Evolutionary conservation across 2,113 vertebrate genomes (phyloP), one percentile per base, ranked within the genome.

Genomic region (Rhea pennata): DNA sequence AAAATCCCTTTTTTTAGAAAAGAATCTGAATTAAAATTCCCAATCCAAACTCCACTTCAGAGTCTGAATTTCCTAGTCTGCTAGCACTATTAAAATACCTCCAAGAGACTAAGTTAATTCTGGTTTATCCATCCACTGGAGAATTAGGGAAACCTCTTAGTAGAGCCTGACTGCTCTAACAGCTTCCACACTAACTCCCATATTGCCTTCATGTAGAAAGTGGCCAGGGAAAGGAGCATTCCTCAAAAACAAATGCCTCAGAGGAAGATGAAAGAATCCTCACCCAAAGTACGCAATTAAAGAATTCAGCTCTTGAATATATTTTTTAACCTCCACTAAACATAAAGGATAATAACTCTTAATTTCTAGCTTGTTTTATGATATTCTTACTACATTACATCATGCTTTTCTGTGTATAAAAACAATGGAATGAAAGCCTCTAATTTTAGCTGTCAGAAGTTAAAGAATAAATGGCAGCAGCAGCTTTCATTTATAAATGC

Each of bases 361-460:
- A 71, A 87, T 87, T 94, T 79, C 93, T 76, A 70, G 79, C 74
- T 73, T 89, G 74, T 79, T 94, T 96, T 74, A 77, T 44, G 40
- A 66, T 90, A 44, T 74, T 96, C 93, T 71, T 88, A 87, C 85
- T 93, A 93, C 64, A 66, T 95, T 96, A 87, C 84, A 91, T 95
- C 92, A 96, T 54, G 66, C 40, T 88, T 89, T 31, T 33, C 9
- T 2, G 67, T 92, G 80, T 96, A 87, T 96, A 96, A 95, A 97
- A 96, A 96, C 95, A 97, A 93, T 76, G 77, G 91, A 93, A 94
- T 82, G 86, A 93, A 96, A 97, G 88, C 84, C 92, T 91, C 77
- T 95, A 94, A 95, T 96, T 97, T 96, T 39, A 97, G 84, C 91
- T 93, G 93, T 95, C 96, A 87, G 79, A 95, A 94, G 86, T 72